A percentile compares a stretch with the other conserved stretches of the same genome.
Conservation (phyloP, 2,888 invertebrate genomes). For the Hyppa rectilinea region DNA sequence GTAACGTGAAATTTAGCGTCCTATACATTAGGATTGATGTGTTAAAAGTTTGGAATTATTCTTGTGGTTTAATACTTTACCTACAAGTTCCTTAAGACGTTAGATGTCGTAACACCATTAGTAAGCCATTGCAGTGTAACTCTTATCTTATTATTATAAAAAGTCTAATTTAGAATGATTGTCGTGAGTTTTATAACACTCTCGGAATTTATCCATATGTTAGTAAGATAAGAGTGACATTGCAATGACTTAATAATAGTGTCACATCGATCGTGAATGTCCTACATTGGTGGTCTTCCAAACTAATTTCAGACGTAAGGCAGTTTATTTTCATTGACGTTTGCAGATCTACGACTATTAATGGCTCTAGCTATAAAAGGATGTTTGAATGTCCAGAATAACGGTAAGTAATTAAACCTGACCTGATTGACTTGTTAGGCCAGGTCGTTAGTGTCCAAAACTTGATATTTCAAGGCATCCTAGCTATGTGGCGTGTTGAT, state of each 20-base stretch:
- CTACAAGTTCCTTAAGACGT: background rate
- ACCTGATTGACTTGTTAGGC: conserved; percentile 38
- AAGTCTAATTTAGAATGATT: no score
- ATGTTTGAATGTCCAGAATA: conserved; percentile 31
- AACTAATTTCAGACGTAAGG: conserved; percentile 9
- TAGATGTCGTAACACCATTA: background rate
- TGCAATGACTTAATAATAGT: no score
- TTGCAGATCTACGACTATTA: conserved; percentile 15
- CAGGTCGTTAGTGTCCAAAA: conserved; percentile 51
- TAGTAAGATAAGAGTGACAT: no score
- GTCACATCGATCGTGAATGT: no score
- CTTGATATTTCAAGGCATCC: conserved; percentile 39
- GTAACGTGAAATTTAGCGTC: background rate
- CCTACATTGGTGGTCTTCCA: no score
- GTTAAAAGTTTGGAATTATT: background rate
- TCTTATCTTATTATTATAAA: no score
- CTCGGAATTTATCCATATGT: no score
- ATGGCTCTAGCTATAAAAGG: conserved; percentile 25
- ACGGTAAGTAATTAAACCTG: conserved; percentile 52
- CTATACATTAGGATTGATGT: background rate
- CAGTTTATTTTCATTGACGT: conserved; percentile 23
- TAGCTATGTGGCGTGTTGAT: conserved; percentile 8
- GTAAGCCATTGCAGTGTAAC: no score
- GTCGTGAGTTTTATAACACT: no score
- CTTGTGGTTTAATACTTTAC: background rate